phyloP scores from a whole-genome alignment of 1,140 invertebrate genomes.

The Pachypsylla venusta region DNA sequence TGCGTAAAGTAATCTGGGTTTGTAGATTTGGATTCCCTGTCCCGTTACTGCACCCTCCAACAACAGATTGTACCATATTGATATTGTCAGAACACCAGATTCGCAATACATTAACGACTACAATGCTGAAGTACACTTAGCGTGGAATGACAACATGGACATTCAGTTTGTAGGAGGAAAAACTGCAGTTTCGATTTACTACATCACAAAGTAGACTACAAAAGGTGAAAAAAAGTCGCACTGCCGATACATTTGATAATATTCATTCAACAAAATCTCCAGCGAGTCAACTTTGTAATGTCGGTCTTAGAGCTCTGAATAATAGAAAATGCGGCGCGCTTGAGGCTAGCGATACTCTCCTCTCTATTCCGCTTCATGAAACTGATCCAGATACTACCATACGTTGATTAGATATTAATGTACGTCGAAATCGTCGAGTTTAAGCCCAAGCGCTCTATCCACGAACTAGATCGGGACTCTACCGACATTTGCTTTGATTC shows the following conservation, averaged over 20 bases:
- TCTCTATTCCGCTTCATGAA: constrained; percentile 19
- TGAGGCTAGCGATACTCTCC: constrained; percentile 22
- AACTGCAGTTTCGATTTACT: constrained; percentile 19
- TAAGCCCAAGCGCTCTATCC: constrained; percentile 20
- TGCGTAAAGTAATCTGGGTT: constrained; percentile 17
- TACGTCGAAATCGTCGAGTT: constrained; percentile 19
- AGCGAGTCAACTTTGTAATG: constrained; percentile 19
- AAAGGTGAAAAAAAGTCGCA: constrained; percentile 22
- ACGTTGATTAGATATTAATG: constrained; percentile 23
- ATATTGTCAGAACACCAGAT: constrained; percentile 20
- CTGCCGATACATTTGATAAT: constrained; percentile 17
- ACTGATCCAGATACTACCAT: constrained; percentile 24
- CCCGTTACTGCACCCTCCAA: constrained; percentile 23
- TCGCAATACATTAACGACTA: constrained; percentile 22
- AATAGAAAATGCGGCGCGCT: constrained; percentile 22
- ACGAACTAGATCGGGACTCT: constrained; percentile 20
- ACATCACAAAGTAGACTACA: constrained; percentile 22
- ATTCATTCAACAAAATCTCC: constrained; percentile 21
- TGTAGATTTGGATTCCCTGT: constrained; percentile 26
- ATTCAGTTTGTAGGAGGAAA: constrained; percentile 22
- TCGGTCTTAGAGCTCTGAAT: constrained; percentile 19
- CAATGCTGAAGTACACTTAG: constrained; percentile 20
- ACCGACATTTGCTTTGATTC: constrained; percentile 23
- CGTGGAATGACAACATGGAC: constrained; percentile 24
- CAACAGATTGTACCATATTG: constrained; percentile 26